These are phyloP conservation scores for Vanessa cardui DNA, from an alignment of 2,888 invertebrate genomes.

Conservation along the genomic window DNA sequence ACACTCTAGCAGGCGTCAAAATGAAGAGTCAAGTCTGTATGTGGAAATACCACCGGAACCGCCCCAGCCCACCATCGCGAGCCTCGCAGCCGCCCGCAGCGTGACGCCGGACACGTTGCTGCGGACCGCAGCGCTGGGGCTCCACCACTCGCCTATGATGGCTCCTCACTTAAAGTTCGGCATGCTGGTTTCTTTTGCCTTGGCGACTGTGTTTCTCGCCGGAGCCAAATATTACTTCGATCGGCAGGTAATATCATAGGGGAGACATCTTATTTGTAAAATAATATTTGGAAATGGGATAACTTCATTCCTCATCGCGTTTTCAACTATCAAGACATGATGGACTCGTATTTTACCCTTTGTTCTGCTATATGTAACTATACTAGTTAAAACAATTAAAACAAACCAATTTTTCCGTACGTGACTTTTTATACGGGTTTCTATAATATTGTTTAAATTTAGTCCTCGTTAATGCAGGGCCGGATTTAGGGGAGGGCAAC, in stretches of 20 bases:
- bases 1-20: slow-evolving; percentile 60
- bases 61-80: slow-evolving; percentile 72
- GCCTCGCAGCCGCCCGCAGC: slow-evolving; percentile 72
- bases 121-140: slow-evolving; percentile 73
- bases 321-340: too few species aligned
- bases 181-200: slow-evolving; percentile 87
- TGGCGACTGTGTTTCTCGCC: slow-evolving; percentile 87
- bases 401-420: too few species aligned
- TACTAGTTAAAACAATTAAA: too few species aligned
- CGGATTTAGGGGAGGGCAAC: too few species aligned
- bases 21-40: slow-evolving; percentile 71
- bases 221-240: slow-evolving; percentile 89
- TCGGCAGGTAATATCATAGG: slow-evolving; percentile 73
- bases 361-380: too few species aligned
- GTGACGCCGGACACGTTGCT: slow-evolving; percentile 76
- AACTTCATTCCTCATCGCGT: too few species aligned
- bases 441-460: too few species aligned
- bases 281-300: too few species aligned
- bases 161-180: slow-evolving; percentile 86
- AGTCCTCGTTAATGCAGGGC: too few species aligned
- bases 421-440: too few species aligned
- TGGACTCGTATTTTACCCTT: too few species aligned
- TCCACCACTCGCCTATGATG: slow-evolving; percentile 75
- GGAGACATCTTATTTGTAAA: too few species aligned
- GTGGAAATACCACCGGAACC: slow-evolving; percentile 73